phyloP scores from a whole-genome alignment of 2,888 invertebrate species.

The Amphipyra berbera region DNA sequence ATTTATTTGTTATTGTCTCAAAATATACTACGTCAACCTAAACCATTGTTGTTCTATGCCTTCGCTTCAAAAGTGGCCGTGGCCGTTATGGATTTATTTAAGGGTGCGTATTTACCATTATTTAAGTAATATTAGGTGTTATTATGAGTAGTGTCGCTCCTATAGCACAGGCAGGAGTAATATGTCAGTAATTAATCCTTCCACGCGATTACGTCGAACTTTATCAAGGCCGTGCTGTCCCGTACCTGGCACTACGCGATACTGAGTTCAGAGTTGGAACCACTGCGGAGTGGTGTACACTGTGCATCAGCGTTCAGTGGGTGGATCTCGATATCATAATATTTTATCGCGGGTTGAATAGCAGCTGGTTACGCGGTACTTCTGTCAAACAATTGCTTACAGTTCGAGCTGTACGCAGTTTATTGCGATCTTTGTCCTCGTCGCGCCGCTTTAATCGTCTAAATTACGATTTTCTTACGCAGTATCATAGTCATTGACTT shows the following conservation, averaged over 20 bases:
- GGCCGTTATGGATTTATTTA: slow-evolving; percentile 56
- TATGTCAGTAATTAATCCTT: slow-evolving; percentile 61
- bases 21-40: slow-evolving; percentile 41
- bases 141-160: slow-evolving; percentile 1
- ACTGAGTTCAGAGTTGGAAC: slow-evolving; percentile 63
- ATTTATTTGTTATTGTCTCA: slow-evolving; percentile 45
- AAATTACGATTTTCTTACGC: slow-evolving; percentile 19
- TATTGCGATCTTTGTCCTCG: slow-evolving; percentile 61
- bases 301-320: slow-evolving; percentile 73
- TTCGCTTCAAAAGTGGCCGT: slow-evolving; percentile 30
- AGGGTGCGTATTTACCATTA: slow-evolving; percentile 40
- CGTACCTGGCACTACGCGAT: slow-evolving; percentile 82
- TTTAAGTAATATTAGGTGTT: slow-evolving; percentile 2
- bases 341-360: slow-evolving; percentile 66
- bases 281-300: slow-evolving; percentile 64
- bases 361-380: slow-evolving; percentile 53
- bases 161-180: slow-evolving; percentile 25
- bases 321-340: slow-evolving; percentile 79
- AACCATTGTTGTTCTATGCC: slow-evolving; percentile 44
- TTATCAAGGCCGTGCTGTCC: slow-evolving; percentile 83
- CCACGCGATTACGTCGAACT: slow-evolving; percentile 74
- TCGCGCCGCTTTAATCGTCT: slow-evolving; percentile 28
- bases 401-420: slow-evolving; percentile 40
- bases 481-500: slow-evolving; percentile 30
- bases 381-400: slow-evolving; percentile 45